These are phyloP conservation scores for Orestias chungarensis DNA, from an alignment of 2,797 vertebrate genomes.

Conservation along the genomic window DNA sequence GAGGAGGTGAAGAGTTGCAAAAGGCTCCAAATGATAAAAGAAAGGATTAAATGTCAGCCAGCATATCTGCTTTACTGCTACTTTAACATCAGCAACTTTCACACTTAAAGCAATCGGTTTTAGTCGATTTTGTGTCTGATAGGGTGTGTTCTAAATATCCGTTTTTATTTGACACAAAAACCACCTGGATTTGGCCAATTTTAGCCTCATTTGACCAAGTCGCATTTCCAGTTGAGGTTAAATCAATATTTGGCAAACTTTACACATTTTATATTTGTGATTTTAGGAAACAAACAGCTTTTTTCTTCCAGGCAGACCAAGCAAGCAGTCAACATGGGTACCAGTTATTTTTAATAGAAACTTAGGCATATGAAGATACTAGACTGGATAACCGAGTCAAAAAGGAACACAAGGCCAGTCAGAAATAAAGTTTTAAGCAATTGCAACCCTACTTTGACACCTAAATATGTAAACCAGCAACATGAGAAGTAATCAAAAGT, in stretches of 20 bases:
- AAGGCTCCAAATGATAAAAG: conserved; percentile 50
- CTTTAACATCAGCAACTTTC: conserved; percentile 22
- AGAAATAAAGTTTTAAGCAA: background rate
- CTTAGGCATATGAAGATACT: too few relatives aligned
- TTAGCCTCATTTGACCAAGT: background rate
- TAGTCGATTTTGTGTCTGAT: background rate
- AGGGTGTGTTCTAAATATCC: background rate
- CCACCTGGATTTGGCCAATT: background rate
- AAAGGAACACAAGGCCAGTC: too few relatives aligned
- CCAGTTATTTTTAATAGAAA: too few relatives aligned
- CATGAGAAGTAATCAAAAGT: background rate
- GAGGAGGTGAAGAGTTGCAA: conserved; percentile 37
- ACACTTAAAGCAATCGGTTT: background rate
- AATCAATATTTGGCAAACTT: background rate
- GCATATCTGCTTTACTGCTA: conserved; percentile 31
- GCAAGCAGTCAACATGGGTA: too few relatives aligned
- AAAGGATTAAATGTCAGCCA: conserved; percentile 57
- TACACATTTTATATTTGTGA: background rate
- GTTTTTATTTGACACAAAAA: background rate
- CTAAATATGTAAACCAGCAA: background rate
- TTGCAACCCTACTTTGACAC: background rate
- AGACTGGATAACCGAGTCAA: too few relatives aligned
- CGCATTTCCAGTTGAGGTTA: background rate
- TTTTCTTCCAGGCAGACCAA: too few relatives aligned
- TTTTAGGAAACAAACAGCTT: background rate